Percentiles rank a stretch among this genome's conserved stretches.
phyloP scores from a whole-genome alignment of 1,140 invertebrate genomes.

The Carcinoscorpius rotundicauda region DNA sequence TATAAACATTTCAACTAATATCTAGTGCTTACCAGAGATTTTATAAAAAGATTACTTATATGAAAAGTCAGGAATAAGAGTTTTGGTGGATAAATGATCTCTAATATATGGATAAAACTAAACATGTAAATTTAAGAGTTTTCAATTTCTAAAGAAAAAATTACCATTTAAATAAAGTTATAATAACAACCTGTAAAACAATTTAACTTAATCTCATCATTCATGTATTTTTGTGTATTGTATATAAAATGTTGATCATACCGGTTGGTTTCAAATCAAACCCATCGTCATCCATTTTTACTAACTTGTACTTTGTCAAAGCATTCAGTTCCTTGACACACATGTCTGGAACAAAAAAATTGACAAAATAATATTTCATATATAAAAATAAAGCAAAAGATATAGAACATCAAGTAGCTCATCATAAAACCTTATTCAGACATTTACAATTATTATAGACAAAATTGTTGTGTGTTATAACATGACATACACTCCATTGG shows the following conservation, averaged over 20 bases:
- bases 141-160: background rate
- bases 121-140: background rate
- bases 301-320: conserved; percentile 38
- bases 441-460: no score
- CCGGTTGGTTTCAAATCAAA: conserved; percentile 41
- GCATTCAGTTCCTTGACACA: conserved; percentile 45
- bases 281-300: conserved; percentile 39
- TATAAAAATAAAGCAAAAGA: no score
- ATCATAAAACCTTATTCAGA: no score
- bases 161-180: background rate
- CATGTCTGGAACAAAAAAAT: conserved; percentile 7
- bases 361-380: no score
- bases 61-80: no score
- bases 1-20: background rate
- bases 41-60: no score
- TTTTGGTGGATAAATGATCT: background rate
- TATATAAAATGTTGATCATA: conserved; percentile 13
- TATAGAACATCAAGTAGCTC: no score
- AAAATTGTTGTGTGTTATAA: no score
- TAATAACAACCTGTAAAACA: background rate
- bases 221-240: background rate
- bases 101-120: background rate
- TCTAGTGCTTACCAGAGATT: no score
- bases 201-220: background rate
- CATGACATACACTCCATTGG: no score